Percentiles rank a stretch among this genome's conserved stretches.
phyloP scores from a whole-genome alignment of 2,888 invertebrate species.

The Eurytoma californica region DNA sequence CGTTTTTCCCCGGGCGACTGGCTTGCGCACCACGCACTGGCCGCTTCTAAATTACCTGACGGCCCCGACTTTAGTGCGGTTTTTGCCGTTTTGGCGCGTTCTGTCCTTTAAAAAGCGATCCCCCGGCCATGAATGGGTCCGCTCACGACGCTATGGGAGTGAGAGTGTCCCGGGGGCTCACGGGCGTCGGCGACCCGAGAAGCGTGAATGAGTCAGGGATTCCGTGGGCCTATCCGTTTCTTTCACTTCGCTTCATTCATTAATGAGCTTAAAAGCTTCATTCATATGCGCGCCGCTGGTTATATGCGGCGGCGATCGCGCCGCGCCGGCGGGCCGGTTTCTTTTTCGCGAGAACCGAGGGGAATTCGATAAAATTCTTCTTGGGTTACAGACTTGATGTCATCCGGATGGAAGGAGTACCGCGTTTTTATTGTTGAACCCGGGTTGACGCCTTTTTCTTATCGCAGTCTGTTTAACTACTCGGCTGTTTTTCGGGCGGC shows the following conservation, averaged over 20 bases:
- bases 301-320: background rate
- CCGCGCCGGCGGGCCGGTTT: background rate
- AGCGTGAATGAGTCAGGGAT: conserved; percentile 46
- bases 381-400: conserved; percentile 48
- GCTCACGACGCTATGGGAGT: conserved; percentile 9
- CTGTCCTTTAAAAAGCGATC: conserved; percentile 29
- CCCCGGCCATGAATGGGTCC: conserved; percentile 30
- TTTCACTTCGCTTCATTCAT: conserved; percentile 53
- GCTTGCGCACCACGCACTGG: background rate
- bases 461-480: background rate
- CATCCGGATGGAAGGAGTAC: conserved; percentile 32
- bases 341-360: background rate
- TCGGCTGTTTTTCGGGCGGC: background rate
- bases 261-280: conserved; percentile 57
- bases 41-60: conserved; percentile 14
- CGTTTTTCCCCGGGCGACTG: background rate
- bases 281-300: conserved; percentile 44
- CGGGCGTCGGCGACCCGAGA: conserved; percentile 8
- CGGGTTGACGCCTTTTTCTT: background rate
- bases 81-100: conserved; percentile 15
- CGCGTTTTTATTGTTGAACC: conserved; percentile 30
- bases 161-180: background rate
- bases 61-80: conserved; percentile 5
- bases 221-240: conserved; percentile 47
- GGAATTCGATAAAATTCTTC: conserved; percentile 54